Evolutionary conservation across 2,113 vertebrate species (phyloP).

Genomic region (Scomber japonicus): DNA sequence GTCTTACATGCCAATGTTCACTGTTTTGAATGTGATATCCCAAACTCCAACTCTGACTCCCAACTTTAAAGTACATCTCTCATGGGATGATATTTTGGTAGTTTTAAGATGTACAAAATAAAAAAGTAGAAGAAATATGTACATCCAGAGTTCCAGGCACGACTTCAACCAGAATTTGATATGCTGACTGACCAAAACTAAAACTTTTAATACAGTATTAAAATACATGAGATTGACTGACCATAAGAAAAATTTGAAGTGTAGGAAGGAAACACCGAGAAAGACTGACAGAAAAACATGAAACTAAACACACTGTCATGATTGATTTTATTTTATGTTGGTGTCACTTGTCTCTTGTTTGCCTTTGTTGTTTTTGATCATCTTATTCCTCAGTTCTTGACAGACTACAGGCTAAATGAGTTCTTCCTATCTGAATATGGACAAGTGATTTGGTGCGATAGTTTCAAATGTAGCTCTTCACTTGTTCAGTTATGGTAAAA

Average conservation of each 20-base stretch:
- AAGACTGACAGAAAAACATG: conserved; percentile 7
- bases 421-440: neutral
- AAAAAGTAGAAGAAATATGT: neutral
- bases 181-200: neutral
- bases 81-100: neutral
- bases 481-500: neutral
- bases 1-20: neutral
- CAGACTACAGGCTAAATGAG: neutral
- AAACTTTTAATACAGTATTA: conserved; percentile 30
- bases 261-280: neutral
- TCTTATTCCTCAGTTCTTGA: neutral
- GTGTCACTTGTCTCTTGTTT: conserved; percentile 2
- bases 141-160: neutral
- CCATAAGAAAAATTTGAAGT: neutral
- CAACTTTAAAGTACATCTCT: neutral
- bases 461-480: neutral
- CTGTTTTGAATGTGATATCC: neutral
- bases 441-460: neutral
- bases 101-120: conserved; percentile 9
- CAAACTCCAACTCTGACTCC: neutral
- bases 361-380: conserved; percentile 15
- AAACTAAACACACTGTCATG: conserved; percentile 17
- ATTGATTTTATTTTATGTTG: conserved; percentile 1
- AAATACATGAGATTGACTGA: neutral
- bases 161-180: conserved; percentile 28